Percentiles rank a stretch among this genome's conserved stretches.
Conservation (phyloP, 2,113 vertebrate genomes). For the Onychostruthus taczanowskii region DNA sequence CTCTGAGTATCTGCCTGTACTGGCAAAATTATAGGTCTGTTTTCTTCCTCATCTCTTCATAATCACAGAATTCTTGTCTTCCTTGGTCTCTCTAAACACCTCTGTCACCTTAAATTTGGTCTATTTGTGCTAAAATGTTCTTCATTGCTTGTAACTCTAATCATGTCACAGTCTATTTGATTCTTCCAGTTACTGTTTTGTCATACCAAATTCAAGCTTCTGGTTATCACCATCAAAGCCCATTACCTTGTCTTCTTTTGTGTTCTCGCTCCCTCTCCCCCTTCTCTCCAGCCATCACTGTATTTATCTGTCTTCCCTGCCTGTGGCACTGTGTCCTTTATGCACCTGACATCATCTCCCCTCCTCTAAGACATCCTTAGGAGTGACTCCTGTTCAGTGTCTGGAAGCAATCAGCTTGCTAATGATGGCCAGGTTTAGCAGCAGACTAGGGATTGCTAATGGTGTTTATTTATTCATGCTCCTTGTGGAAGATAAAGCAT, state of each 20-base stretch:
- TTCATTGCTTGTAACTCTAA: not conserved
- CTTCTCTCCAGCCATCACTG: not conserved
- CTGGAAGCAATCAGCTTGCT: conserved; percentile 52
- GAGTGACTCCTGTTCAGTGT: not conserved
- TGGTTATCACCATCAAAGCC: not conserved
- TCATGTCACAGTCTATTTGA: not conserved
- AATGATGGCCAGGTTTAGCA: conserved; percentile 39
- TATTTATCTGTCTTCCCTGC: not conserved
- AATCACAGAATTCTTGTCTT: not conserved
- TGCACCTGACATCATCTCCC: not conserved
- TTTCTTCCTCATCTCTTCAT: not conserved
- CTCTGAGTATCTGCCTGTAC: not conserved
- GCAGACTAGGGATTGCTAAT: conserved; percentile 45
- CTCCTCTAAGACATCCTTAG: conserved; percentile 16
- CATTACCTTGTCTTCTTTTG: not conserved
- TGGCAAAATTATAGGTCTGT: not conserved
- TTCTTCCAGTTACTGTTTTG: not conserved
- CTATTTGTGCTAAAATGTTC: not conserved
- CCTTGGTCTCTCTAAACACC: not conserved
- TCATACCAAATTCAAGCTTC: not conserved
- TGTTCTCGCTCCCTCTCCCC: not conserved
- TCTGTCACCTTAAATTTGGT: not conserved
- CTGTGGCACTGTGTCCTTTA: not conserved
- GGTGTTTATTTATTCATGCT: conserved; percentile 61
- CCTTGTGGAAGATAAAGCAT: conserved; percentile 41